Conservation (phyloP, 2,888 invertebrate species). For the Drosophila meridiana region DNA sequence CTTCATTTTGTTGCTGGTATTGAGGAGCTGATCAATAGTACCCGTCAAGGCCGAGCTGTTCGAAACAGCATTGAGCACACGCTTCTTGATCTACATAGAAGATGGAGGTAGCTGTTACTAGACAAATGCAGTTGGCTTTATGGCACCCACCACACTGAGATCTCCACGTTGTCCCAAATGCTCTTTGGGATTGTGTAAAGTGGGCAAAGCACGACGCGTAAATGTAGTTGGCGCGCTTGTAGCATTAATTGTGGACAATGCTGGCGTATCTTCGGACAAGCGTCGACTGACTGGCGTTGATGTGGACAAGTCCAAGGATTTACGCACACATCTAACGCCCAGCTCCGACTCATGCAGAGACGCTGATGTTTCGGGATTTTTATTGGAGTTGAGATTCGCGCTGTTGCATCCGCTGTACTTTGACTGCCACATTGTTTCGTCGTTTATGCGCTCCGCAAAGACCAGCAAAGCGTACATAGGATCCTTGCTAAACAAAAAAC, state of each 20-base stretch:
- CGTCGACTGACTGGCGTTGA: slow-evolving; percentile 74
- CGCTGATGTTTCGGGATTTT: slow-evolving; percentile 54
- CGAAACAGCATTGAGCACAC: slow-evolving; percentile 82
- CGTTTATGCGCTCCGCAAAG: slow-evolving; percentile 78
- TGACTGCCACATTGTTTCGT: slow-evolving; percentile 16
- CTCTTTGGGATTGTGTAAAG: not conserved
- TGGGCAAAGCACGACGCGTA: slow-evolving; percentile 12
- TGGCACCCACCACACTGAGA: slow-evolving; percentile 72
- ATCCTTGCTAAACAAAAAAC: slow-evolving; percentile 74
- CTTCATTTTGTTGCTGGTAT: not conserved
- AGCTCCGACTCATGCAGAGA: slow-evolving; percentile 10
- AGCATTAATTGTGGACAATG: not conserved
- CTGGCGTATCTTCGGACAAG: slow-evolving; percentile 13
- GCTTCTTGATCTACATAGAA: slow-evolving; percentile 81
- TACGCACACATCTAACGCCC: slow-evolving; percentile 35
- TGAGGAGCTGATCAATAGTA: slow-evolving; percentile 36
- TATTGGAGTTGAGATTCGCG: not conserved
- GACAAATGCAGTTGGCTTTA: not conserved
- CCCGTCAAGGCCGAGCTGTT: slow-evolving; percentile 37
- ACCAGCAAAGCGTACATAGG: slow-evolving; percentile 82
- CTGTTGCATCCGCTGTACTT: not conserved
- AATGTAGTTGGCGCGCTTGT: not conserved
- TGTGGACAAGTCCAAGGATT: slow-evolving; percentile 68
- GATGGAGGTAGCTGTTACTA: not conserved
- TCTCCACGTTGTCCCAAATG: slow-evolving; percentile 60